Percentiles rank a stretch among this genome's conserved stretches.
Conservation (phyloP, 2,888 invertebrate species). For the Lapara coniferarum region DNA sequence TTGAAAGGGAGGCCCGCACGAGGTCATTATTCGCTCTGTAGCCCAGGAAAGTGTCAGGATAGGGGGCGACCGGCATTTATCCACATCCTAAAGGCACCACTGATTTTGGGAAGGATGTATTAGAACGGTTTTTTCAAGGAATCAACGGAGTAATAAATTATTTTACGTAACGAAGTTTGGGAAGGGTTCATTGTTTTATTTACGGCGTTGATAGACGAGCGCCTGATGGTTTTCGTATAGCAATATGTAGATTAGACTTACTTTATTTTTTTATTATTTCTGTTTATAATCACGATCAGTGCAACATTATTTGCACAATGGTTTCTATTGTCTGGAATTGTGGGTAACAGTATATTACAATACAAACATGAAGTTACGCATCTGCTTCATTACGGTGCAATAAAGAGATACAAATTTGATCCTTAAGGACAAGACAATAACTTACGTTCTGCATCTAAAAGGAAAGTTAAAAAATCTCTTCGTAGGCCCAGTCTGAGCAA, state of each 20-base stretch:
- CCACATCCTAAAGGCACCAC: conserved; percentile 77
- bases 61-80: conserved; percentile 74
- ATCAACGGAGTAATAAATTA: conserved; percentile 70
- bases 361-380: too few relatives aligned
- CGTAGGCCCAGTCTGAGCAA: conserved; percentile 73
- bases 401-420: background rate
- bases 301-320: too few relatives aligned
- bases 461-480: conserved; percentile 63
- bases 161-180: conserved; percentile 57
- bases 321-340: too few relatives aligned
- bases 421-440: background rate
- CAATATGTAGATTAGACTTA: background rate
- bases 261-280: too few relatives aligned
- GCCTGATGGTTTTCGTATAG: background rate
- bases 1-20: conserved; percentile 69
- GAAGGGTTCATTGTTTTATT: conserved; percentile 35
- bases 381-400: too few relatives aligned
- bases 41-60: conserved; percentile 76
- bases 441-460: background rate
- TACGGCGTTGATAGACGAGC: background rate
- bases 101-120: conserved; percentile 75
- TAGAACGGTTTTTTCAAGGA: conserved; percentile 64
- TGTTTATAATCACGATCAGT: too few relatives aligned
- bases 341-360: too few relatives aligned
- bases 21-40: conserved; percentile 79